A percentile compares a stretch with the other conserved stretches of the same genome.
Conservation (phyloP, 2,113 vertebrate genomes). For the Stigmatopora argus region DNA sequence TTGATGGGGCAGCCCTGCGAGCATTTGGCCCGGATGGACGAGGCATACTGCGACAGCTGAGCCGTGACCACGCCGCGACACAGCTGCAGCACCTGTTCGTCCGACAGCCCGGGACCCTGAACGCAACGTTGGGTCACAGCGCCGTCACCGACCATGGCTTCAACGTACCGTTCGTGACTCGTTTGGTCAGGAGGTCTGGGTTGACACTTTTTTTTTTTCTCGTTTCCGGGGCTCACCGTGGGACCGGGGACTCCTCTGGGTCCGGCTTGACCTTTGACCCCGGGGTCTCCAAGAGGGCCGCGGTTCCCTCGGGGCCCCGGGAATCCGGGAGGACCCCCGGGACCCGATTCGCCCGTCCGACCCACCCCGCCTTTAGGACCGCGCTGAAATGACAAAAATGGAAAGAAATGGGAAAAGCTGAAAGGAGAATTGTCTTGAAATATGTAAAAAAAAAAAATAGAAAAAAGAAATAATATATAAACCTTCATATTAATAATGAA, state of each 20-base stretch:
- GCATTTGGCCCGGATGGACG: slow-evolving; percentile 67
- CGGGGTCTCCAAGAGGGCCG: slow-evolving; percentile 63
- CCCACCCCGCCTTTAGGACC: slow-evolving; percentile 61
- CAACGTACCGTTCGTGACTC: too few species aligned
- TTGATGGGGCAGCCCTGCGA: slow-evolving; percentile 70
- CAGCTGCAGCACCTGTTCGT: slow-evolving; percentile 72
- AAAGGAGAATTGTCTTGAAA: too few species aligned
- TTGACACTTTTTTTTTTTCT: not conserved
- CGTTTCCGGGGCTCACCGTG: slow-evolving; percentile 51
- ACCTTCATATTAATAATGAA: too few species aligned
- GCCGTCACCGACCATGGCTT: too few species aligned
- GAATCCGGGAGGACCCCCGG: slow-evolving; percentile 63
- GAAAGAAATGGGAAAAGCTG: too few species aligned
- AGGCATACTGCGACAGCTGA: slow-evolving; percentile 69
- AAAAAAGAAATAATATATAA: too few species aligned
- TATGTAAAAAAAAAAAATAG: too few species aligned
- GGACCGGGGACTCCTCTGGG: slow-evolving; percentile 65
- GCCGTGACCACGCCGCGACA: slow-evolving; percentile 66
- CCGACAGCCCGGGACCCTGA: slow-evolving; percentile 72
- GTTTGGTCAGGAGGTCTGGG: too few species aligned
- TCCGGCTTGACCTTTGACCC: slow-evolving; percentile 62
- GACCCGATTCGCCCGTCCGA: slow-evolving; percentile 53
- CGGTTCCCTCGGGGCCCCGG: slow-evolving; percentile 67
- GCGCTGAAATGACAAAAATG: slow-evolving; percentile 37
- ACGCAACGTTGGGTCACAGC: not conserved